Evolutionary conservation across 2,888 invertebrate genomes (phyloP).

Genomic region (Dromius quadrimaculatus): DNA sequence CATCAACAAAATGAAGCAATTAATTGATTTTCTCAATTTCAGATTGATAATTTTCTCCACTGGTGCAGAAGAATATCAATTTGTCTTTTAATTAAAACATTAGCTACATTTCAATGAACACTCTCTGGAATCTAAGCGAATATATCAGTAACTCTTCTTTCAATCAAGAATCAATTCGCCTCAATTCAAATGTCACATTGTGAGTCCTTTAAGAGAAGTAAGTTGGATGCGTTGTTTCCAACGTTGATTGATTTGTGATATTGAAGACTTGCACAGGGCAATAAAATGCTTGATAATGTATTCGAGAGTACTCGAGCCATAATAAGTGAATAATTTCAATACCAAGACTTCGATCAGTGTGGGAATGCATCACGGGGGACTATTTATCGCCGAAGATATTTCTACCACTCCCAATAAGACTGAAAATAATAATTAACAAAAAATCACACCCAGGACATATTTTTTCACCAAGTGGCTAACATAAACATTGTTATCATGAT

Average conservation of each 20-base stretch:
- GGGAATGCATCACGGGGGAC: slow-evolving; percentile 10
- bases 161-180: slow-evolving; percentile 15
- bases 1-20: too few relatives aligned
- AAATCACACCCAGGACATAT: too few relatives aligned
- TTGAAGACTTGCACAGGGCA: slow-evolving; percentile 23
- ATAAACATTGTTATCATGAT: too few relatives aligned
- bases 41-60: too few relatives aligned
- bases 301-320: slow-evolving; percentile 28
- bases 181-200: slow-evolving; percentile 17
- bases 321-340: slow-evolving; percentile 44
- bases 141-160: slow-evolving; percentile 8
- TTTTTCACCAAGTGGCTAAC: too few relatives aligned
- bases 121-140: background rate
- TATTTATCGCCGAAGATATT: background rate
- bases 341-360: slow-evolving; percentile 9
- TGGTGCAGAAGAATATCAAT: too few relatives aligned
- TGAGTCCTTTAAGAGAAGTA: background rate
- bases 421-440: too few relatives aligned
- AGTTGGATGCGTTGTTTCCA: background rate
- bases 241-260: slow-evolving; percentile 46
- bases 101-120: too few relatives aligned
- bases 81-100: too few relatives aligned
- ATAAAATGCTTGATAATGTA: slow-evolving; percentile 31
- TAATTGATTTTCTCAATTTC: too few relatives aligned
- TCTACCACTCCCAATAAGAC: too few relatives aligned